Evolutionary conservation across 1,140 invertebrate species (phyloP).

Genomic region (Bombus cullumanus): DNA sequence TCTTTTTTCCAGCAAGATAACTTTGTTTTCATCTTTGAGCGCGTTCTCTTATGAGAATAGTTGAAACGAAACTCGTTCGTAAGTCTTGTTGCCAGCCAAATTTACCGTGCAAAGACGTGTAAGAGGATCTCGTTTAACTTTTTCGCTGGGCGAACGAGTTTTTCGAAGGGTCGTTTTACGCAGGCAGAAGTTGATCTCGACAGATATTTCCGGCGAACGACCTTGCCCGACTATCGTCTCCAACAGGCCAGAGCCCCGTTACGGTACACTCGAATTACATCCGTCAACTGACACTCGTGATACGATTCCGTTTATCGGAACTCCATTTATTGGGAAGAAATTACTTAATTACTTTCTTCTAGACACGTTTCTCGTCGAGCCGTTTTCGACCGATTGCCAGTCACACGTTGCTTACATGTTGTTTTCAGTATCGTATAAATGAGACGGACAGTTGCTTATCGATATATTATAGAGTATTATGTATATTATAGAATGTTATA

Average conservation of each 20-base stretch:
- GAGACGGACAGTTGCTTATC: too few relatives aligned
- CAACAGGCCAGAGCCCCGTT: neutral
- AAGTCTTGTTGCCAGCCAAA: neutral
- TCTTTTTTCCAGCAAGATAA: neutral
- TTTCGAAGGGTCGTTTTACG: neutral
- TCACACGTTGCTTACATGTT: too few relatives aligned
- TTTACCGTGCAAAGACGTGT: too few relatives aligned
- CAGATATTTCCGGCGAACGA: slow-evolving; percentile 19
- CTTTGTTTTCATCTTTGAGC: too few relatives aligned
- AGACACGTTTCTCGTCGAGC: too few relatives aligned
- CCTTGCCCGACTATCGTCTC: slow-evolving; percentile 12
- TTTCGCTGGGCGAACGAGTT: neutral
- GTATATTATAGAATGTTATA: too few relatives aligned
- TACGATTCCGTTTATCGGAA: neutral
- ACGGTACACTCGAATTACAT: slow-evolving; percentile 14
- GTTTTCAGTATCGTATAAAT: too few relatives aligned
- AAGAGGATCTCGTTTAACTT: neutral
- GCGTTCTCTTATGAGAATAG: neutral
- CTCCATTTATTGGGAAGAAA: neutral
- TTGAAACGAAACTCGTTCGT: neutral
- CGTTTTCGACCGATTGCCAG: too few relatives aligned
- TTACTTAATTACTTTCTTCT: neutral
- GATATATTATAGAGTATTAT: too few relatives aligned
- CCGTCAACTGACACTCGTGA: neutral
- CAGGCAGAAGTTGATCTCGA: neutral